Base-by-base conservation (phyloP, 2,888 invertebrate species). In the Melitaea athalia region DNA sequence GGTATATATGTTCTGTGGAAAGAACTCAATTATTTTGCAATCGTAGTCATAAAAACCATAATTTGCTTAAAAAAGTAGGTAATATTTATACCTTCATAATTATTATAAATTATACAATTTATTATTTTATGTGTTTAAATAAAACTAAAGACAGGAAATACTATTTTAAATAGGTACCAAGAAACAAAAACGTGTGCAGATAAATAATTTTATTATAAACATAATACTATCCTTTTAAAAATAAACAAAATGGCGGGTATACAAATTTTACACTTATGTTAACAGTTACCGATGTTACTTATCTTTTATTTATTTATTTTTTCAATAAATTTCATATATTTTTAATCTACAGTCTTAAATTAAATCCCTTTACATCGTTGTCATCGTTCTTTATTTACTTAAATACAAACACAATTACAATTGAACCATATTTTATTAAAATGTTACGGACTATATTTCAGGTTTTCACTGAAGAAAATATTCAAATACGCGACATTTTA, bases 161-260 rank as follows among this genome's bases (percentile, higher is more conserved):
- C 8, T 38, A 38, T 38, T 38, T 38, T 38, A 38, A 38, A 38
- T 38, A n/a, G n/a, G n/a, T n/a, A 14, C 5, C 12, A 14, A 47
- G 33, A 57, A 57, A 15, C 8, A 57, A 42, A 42, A 57, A 33
- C 12, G 5, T 1, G 45, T 59, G 47, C 60, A 47, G 8, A 31
- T 60, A 60, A 17, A 42, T 7, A 60, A 24, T 60, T 60, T 60
- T 60, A 60, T 60, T 60, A 49, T 14, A 49, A 60, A 60, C 60
- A 60, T 60, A 47, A 31, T 33, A 47, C 14, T 60, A 60, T 15
- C 57, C 38, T 57, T 38, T 42, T 42, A 57, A 57, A 57, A 57
- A 57, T 42, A 57, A 42, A 57, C 57, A 42, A 57, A 57, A 57
- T 38, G 57, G 57, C 57, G 14, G 38, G 3, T 15, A 3, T 42